These are phyloP conservation scores for Melangyna quadrimaculata DNA, from an alignment of 2,888 invertebrate genomes.

Conservation along the genomic window DNA sequence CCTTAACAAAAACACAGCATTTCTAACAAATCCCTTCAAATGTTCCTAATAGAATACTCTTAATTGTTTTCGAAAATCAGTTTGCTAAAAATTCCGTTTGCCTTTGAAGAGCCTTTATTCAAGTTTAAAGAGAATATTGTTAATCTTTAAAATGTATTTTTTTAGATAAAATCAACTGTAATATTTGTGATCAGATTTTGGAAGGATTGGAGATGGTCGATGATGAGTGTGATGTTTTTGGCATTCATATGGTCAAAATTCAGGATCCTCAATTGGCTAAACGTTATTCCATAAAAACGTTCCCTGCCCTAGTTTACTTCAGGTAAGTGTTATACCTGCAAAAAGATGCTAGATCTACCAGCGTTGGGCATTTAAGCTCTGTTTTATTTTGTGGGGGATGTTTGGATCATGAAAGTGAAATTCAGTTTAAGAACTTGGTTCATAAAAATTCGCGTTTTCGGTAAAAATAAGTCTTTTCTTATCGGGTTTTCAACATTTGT, in stretches of 20 bases:
- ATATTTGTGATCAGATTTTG: constrained; percentile 94
- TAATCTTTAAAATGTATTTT: constrained; percentile 18
- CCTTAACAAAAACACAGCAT: constrained; percentile 32
- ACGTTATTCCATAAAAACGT: constrained; percentile 96
- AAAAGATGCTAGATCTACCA: too few species aligned
- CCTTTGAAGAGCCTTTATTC: constrained; percentile 6
- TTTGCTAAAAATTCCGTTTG: constrained; percentile 12
- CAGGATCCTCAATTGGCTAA: constrained; percentile 95
- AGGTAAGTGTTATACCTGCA: constrained; percentile 82
- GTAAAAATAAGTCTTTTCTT: too few species aligned
- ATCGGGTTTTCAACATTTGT: too few species aligned
- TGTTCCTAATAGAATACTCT: constrained; percentile 10
- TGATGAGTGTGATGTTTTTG: constrained; percentile 95
- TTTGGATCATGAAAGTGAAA: too few species aligned
- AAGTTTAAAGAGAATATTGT: too few species aligned
- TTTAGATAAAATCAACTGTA: constrained; percentile 93
- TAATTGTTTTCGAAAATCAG: constrained; percentile 27
- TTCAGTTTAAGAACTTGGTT: too few species aligned
- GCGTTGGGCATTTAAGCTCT: too few species aligned
- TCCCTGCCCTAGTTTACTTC: constrained; percentile 95
- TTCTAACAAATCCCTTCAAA: constrained; percentile 28
- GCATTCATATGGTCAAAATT: constrained; percentile 96
- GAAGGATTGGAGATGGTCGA: constrained; percentile 94
- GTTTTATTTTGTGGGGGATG: too few species aligned
- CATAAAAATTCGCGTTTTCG: too few species aligned